Base-by-base conservation (phyloP, 2,888 invertebrate species). In the Ennomos quercinarius region DNA sequence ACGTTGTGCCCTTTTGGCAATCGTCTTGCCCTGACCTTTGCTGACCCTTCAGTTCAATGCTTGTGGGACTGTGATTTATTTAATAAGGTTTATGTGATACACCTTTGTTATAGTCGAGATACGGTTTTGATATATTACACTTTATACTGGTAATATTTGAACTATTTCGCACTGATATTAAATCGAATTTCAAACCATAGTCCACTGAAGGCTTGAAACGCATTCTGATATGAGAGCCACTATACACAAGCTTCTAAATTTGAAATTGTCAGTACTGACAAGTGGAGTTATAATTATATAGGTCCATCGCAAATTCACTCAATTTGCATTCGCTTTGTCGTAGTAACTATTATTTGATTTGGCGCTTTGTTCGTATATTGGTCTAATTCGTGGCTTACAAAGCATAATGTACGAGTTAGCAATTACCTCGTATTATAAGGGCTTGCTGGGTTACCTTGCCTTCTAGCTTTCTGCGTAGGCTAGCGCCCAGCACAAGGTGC, bases 21-120 rank as follows among this genome's bases (percentile, higher is more conserved):
- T 51, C 51, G 51, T 60, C 43, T 55, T 60, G 55, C 43, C 55
- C 60, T 60, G 50, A 60, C 55, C 60, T 55, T 38, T 35, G 34
- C 53, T 45, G 60, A 55, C 55, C 60, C 50, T 45, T 45, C 11
- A 39, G 50, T 49, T 55, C 53, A 59, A 60, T 60, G 55, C 54
- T 54, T 50, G 17, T 39, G 44, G 52, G 48, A 11, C 49, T 54
- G 35, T 50, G 54, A 60, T 60, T 60, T 60, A 60, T 45, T 43
- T 49, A 43, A 38, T 38, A 50, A 36, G 54, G 54, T 45, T 49
- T 53, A 52, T 53, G 38, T 45, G 53, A 49, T 49, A 53, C 34
- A 39, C 40, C 36, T 45, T 43, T 45, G 34, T 48, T 36, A 13
- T 42, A 12, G 10, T 8, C 27, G 48, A 9, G 39, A 38, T 13